Conservation (phyloP, 35 echinoderm and acorn worm genomes). For the Strongylocentrotus purpuratus region DNA sequence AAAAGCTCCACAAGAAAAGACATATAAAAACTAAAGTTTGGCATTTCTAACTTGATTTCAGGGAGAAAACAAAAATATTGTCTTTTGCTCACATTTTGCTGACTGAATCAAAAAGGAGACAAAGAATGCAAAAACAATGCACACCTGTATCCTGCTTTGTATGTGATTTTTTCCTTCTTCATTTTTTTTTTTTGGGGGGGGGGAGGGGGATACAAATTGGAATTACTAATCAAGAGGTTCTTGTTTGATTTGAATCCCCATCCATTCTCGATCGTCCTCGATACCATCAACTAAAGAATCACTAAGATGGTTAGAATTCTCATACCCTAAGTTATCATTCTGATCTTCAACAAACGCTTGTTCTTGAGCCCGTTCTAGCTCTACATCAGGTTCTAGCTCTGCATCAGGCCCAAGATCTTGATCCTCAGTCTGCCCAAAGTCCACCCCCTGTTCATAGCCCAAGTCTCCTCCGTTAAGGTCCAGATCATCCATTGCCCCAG, state of each 20-base stretch:
- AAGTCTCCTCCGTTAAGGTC: background rate
- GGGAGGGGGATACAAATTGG: no score
- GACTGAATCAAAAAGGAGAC: no score
- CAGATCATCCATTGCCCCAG: background rate
- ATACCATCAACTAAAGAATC: background rate
- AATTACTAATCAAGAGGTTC: slow-evolving; percentile 37
- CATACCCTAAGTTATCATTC: background rate
- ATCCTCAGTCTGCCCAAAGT: background rate
- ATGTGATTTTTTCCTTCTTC: no score
- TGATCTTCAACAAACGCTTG: slow-evolving; percentile 25
- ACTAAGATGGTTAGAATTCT: background rate
- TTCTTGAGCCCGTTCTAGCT: background rate
- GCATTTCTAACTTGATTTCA: no score
- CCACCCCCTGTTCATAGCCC: background rate
- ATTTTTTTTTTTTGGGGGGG: no score
- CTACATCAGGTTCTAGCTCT: background rate
- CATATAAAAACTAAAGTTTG: no score
- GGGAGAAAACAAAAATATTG: no score
- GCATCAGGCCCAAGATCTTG: background rate
- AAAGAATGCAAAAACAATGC: no score
- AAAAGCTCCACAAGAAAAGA: no score
- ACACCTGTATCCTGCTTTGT: no score
- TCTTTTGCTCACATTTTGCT: no score
- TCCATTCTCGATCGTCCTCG: background rate
- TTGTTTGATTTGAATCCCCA: slow-evolving; percentile 39